Percentiles rank a stretch among this genome's conserved stretches.
phyloP scores from a whole-genome alignment of 2,113 vertebrate species.

The Oncorhynchus tshawytscha region DNA sequence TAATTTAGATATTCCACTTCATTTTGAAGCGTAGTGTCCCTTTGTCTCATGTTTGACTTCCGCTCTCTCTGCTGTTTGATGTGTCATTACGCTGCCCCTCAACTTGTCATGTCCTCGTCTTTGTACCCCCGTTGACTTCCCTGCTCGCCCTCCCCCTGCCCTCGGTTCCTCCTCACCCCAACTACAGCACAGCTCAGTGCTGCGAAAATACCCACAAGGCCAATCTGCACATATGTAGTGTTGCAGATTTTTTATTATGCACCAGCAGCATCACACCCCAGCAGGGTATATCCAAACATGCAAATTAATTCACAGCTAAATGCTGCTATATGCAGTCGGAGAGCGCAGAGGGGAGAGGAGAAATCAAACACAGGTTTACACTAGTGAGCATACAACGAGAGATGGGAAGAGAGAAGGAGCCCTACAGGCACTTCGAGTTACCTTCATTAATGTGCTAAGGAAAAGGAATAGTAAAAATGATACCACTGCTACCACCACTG shows the following conservation, averaged over 20 bases:
- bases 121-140: constrained; percentile 20
- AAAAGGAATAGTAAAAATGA: constrained; percentile 44
- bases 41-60: constrained; percentile 49
- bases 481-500: constrained; percentile 13
- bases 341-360: constrained; percentile 37
- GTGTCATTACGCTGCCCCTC: constrained; percentile 30
- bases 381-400: constrained; percentile 36
- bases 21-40: constrained; percentile 30
- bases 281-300: constrained; percentile 75
- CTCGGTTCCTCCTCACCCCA: constrained; percentile 34
- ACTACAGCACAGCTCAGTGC: constrained; percentile 48
- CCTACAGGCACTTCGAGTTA: constrained; percentile 59
- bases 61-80: constrained; percentile 39
- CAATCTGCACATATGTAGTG: constrained; percentile 65
- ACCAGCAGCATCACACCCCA: constrained; percentile 70
- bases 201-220: constrained; percentile 70
- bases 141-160: constrained; percentile 5
- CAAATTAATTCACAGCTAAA: constrained; percentile 79
- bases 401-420: constrained; percentile 35
- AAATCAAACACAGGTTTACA: constrained; percentile 71
- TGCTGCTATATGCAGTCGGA: constrained; percentile 70
- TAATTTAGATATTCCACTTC: constrained; percentile 28
- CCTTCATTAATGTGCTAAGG: constrained; percentile 68
- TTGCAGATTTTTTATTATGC: constrained; percentile 71
- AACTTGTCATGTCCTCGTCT: constrained; percentile 33